These are phyloP conservation scores for Anabas testudineus DNA, from an alignment of 2,797 vertebrate species.

Conservation along the genomic window DNA sequence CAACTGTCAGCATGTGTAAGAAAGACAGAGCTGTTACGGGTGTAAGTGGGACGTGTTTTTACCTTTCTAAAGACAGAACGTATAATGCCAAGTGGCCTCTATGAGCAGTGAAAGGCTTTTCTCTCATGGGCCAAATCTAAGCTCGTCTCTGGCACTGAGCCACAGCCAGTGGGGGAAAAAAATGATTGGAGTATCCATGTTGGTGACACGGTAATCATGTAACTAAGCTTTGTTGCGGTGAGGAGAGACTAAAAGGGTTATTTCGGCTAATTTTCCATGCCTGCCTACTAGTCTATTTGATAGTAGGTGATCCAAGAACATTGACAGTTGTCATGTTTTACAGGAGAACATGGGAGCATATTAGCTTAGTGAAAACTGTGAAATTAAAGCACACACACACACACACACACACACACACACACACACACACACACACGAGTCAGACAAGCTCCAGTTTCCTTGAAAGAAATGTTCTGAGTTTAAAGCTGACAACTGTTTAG, in stretches of 20 bases:
- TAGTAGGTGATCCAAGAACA: conserved; percentile 48
- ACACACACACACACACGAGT: conserved; percentile 7
- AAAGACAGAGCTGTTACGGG: conserved; percentile 17
- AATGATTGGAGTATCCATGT: conserved; percentile 74
- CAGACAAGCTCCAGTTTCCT: conserved; percentile 26
- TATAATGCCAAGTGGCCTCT: conserved; percentile 60
- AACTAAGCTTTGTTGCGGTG: conserved; percentile 68
- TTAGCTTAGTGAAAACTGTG: conserved; percentile 57
- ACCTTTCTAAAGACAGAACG: conserved; percentile 30
- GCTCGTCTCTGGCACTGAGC: conserved; percentile 65
- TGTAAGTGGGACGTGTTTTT: conserved; percentile 22
- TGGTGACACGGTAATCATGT: conserved; percentile 71
- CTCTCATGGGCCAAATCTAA: conserved; percentile 60
- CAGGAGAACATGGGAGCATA: conserved; percentile 36
- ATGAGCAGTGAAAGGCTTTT: conserved; percentile 40
- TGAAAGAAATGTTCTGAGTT: conserved; percentile 35
- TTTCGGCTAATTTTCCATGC: conserved; percentile 73
- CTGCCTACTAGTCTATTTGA: conserved; percentile 47
- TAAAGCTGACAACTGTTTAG: conserved; percentile 57
- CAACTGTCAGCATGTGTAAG: not conserved
- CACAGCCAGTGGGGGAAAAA: conserved; percentile 54
- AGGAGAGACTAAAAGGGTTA: conserved; percentile 73
- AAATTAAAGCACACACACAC: conserved; percentile 62
- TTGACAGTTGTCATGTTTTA: conserved; percentile 63
- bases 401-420: too few species aligned